Percentiles rank a stretch among this genome's conserved stretches.
phyloP scores from a whole-genome alignment of 2,888 invertebrate species.

The Branchellion lobata region DNA sequence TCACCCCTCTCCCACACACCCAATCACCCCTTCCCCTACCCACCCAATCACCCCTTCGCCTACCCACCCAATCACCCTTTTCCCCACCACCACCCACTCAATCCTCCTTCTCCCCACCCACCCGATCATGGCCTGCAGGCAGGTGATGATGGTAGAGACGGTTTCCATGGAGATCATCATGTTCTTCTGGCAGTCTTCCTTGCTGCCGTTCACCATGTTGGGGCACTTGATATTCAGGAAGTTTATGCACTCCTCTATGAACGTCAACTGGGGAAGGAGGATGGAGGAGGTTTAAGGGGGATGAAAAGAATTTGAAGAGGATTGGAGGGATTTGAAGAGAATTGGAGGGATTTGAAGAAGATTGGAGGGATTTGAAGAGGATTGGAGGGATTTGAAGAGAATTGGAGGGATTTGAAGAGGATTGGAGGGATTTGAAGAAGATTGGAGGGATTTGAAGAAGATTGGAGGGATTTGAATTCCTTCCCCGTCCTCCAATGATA shows the following conservation, averaged over 20 bases:
- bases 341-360: no score
- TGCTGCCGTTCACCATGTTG: constrained; percentile 69
- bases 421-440: no score
- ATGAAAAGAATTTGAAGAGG: no score
- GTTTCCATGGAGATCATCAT: constrained; percentile 71
- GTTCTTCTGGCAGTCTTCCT: constrained; percentile 68
- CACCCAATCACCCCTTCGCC: not conserved
- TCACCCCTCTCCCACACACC: not conserved
- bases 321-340: no score
- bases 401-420: no score
- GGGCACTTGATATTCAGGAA: constrained; percentile 65
- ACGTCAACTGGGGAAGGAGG: constrained; percentile 59
- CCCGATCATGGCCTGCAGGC: constrained; percentile 72
- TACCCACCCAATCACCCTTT: not conserved
- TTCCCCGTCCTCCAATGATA: no score
- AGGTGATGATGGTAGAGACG: constrained; percentile 81
- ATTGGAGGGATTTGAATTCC: no score
- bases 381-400: no score
- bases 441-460: no score
- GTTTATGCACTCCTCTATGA: constrained; percentile 62
- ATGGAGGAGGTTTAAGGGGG: not conserved
- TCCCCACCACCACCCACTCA: not conserved
- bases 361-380: no score
- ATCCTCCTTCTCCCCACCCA: not conserved
- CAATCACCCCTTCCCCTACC: not conserved